Conservation (phyloP, 37 sponge, comb jelly and placozoan species). For the Petrosia ficiformis region DNA sequence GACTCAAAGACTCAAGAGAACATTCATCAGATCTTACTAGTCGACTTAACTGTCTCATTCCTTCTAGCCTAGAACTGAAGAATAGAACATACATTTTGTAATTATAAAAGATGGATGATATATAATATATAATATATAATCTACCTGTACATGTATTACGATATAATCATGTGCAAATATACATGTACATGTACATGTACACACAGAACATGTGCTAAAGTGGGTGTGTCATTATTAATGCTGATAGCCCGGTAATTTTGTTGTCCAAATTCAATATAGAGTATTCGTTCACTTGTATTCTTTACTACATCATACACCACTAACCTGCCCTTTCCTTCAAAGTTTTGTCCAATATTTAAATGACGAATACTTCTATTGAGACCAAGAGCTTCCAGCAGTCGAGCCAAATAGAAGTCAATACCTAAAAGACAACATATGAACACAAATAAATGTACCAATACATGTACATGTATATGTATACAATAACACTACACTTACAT, state of each 20-base stretch:
- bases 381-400: conserved; percentile 16
- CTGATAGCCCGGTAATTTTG: no score
- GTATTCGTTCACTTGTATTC: background rate
- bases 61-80: background rate
- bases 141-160: no score
- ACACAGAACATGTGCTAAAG: no score
- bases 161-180: no score
- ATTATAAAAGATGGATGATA: background rate
- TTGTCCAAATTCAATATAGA: no score
- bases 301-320: background rate
- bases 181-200: no score
- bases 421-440: conserved; percentile 9
- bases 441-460: no score
- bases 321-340: conserved; percentile 51
- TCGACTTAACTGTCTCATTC: background rate
- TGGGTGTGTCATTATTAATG: no score
- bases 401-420: background rate
- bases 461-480: no score
- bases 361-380: conserved; percentile 38
- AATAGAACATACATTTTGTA: background rate
- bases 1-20: conserved; percentile 30
- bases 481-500: no score
- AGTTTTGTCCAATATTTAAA: conserved; percentile 70
- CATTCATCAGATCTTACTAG: conserved; percentile 46
- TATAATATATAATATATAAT: background rate